Evolutionary conservation across 2,113 vertebrate genomes (phyloP).

Genomic region (Orycteropus afer): DNA sequence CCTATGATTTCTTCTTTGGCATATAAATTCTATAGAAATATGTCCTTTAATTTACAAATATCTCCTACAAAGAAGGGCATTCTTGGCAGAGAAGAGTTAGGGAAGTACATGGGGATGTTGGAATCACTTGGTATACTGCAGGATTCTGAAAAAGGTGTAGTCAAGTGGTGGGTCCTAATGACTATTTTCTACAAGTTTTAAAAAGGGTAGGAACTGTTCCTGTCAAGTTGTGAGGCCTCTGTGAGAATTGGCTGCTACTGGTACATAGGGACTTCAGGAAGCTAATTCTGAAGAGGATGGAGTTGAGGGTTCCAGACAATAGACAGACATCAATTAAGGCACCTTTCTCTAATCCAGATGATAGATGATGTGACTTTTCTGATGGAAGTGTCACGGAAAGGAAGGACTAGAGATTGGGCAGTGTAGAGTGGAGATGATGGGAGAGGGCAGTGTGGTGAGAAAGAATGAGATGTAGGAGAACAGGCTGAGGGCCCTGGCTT

Average conservation of each 20-base stretch:
- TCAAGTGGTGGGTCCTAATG: neutral
- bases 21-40: neutral
- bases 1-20: constrained; percentile 18
- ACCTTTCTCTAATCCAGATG: neutral
- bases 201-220: neutral
- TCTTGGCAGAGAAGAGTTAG: constrained; percentile 18
- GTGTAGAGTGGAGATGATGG: neutral
- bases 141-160: neutral
- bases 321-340: neutral
- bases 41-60: neutral
- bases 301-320: neutral
- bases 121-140: neutral
- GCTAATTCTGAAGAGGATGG: neutral
- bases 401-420: neutral
- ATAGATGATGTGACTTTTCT: neutral
- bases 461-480: neutral
- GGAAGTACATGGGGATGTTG: neutral
- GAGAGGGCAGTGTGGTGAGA: neutral
- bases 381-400: neutral
- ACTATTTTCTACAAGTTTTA: neutral
- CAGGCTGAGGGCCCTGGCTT: neutral
- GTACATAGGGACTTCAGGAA: neutral
- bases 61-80: neutral
- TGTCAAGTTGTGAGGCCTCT: neutral
- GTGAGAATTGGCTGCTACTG: constrained; percentile 2